A percentile compares a stretch with the other conserved stretches of the same genome.
phyloP scores from a whole-genome alignment of 2,113 vertebrate species.

The Macheiramphus alcinus region DNA sequence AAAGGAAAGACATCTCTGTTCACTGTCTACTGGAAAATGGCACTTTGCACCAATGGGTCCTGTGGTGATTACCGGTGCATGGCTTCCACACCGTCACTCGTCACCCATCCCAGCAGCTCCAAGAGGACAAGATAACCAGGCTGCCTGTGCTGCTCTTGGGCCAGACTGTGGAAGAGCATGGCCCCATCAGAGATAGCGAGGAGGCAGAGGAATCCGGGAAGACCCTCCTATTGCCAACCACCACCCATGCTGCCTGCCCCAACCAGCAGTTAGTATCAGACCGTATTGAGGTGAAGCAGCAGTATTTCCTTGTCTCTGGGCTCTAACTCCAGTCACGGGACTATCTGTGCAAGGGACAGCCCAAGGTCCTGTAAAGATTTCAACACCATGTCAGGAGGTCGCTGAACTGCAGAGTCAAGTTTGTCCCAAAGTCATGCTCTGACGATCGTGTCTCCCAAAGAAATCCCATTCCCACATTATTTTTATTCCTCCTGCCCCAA shows the following conservation, averaged over 20 bases:
- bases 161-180: background rate
- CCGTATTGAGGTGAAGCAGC: fast-evolving
- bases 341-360: background rate
- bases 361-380: background rate
- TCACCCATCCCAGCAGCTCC: background rate
- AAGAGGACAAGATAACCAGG: background rate
- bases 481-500: background rate
- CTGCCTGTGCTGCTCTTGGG: background rate
- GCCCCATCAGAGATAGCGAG: background rate
- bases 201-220: background rate
- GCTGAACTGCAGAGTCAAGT: background rate
- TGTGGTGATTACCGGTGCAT: fast-evolving
- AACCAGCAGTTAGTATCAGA: background rate
- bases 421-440: background rate
- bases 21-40: background rate
- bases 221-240: background rate
- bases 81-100: background rate
- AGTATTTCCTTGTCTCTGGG: background rate
- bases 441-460: background rate
- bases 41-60: background rate
- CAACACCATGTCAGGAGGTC: background rate
- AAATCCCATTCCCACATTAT: background rate
- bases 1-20: background rate
- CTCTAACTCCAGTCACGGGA: background rate
- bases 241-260: background rate